These are phyloP conservation scores for Gibbula magus DNA, from an alignment of 2,888 invertebrate genomes.

Conservation along the genomic window DNA sequence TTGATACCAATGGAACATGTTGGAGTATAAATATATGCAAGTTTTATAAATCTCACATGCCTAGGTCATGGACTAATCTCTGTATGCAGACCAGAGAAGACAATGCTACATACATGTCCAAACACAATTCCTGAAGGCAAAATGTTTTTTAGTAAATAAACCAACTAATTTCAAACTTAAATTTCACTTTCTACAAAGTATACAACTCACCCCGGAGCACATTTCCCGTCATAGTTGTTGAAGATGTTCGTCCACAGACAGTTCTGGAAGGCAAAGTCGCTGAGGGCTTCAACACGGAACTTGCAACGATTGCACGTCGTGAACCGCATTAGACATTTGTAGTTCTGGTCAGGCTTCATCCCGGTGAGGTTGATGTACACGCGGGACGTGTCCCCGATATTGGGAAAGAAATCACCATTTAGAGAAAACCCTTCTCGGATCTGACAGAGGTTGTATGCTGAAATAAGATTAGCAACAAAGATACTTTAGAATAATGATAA, in stretches of 20 bases:
- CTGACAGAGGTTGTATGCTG: conserved; percentile 17
- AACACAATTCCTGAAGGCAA: too few species aligned
- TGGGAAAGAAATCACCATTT: conserved; percentile 24
- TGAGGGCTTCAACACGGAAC: conserved; percentile 20
- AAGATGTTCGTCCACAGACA: not conserved
- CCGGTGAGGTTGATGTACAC: conserved; percentile 6
- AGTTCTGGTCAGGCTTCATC: not conserved
- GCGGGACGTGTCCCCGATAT: not conserved
- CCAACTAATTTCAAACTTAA: conserved; percentile 1
- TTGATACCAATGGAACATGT: too few species aligned
- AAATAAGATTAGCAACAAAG: too few species aligned
- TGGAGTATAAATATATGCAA: too few species aligned
- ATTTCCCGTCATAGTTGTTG: not conserved
- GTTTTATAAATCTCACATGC: too few species aligned
- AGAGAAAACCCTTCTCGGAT: not conserved
- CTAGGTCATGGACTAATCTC: too few species aligned
- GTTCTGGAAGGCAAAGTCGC: not conserved
- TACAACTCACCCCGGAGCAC: conserved; percentile 26
- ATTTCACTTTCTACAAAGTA: not conserved
- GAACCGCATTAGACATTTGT: conserved; percentile 32
- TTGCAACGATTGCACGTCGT: conserved; percentile 30
- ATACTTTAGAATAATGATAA: too few species aligned
- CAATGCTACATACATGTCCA: too few species aligned
- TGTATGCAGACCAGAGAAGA: too few species aligned
- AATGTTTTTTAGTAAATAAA: too few species aligned